Evolutionary conservation across 2,797 vertebrate species (phyloP).

Genomic region (Petrocephalus sullivani): DNA sequence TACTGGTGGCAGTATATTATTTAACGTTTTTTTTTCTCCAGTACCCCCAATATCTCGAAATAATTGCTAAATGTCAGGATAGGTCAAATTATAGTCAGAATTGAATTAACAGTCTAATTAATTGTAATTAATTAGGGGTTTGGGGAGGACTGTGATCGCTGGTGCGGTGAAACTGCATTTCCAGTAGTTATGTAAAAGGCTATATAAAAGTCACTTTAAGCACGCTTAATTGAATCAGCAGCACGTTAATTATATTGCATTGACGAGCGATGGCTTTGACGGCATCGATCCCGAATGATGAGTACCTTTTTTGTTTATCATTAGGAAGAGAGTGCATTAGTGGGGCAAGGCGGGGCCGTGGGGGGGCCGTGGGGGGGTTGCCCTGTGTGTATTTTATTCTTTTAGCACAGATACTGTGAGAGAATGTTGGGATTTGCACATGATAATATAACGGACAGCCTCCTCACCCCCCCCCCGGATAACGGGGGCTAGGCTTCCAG

Average conservation of each 20-base stretch:
- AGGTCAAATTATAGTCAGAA: neutral
- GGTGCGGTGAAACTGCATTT: neutral
- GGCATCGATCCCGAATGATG: neutral
- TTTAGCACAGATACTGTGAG: neutral
- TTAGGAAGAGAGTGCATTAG: neutral
- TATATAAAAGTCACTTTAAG: neutral
- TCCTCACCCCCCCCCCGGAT: neutral
- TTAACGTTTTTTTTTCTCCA: neutral
- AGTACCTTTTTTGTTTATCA: constrained; percentile 4
- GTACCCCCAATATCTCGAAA: neutral
- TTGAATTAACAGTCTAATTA: constrained; percentile 9
- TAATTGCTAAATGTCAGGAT: constrained; percentile 1
- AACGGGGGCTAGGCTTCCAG: neutral
- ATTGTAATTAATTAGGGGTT: neutral
- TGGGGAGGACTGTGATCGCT: neutral
- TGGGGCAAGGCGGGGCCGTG: neutral
- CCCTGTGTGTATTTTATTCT: neutral
- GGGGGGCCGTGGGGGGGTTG: too few species aligned
- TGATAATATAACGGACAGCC: neutral
- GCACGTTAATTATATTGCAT: neutral
- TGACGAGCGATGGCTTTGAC: neutral
- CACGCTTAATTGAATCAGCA: neutral
- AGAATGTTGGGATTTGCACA: neutral
- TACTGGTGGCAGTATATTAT: neutral
- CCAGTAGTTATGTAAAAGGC: neutral